Evolutionary conservation across 1,140 invertebrate genomes (phyloP).

Genomic region (Nomia melanderi): DNA sequence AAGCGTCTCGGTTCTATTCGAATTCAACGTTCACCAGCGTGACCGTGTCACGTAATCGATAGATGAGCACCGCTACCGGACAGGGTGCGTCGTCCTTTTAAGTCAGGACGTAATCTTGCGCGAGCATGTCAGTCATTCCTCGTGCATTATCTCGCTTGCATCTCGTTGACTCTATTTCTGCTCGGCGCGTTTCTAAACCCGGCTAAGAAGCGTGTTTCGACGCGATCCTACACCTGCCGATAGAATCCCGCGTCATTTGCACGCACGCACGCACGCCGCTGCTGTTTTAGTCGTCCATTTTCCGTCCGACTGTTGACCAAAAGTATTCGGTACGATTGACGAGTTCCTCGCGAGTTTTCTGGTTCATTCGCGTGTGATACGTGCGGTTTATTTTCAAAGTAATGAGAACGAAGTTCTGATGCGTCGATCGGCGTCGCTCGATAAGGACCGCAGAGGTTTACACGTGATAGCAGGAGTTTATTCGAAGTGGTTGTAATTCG

Average conservation of each 20-base stretch:
- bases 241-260: constrained; percentile 4
- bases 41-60: constrained; percentile 53
- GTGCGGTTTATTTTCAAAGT: not conserved
- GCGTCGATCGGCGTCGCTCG: not conserved
- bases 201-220: constrained; percentile 18
- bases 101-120: constrained; percentile 34
- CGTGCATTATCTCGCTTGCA: constrained; percentile 41
- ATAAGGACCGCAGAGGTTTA: not conserved
- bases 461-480: no score
- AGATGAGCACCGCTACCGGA: constrained; percentile 45
- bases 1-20: constrained; percentile 41
- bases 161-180: constrained; percentile 47
- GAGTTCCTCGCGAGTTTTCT: not conserved
- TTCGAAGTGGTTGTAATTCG: no score
- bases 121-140: constrained; percentile 51
- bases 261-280: no score
- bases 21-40: constrained; percentile 55
- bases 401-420: not conserved
- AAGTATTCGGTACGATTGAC: not conserved
- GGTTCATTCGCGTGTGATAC: not conserved
- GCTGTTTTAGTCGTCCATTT: no score
- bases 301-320: constrained; percentile 21
- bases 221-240: constrained; percentile 29
- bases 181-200: constrained; percentile 10
- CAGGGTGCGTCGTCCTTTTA: constrained; percentile 54